Base-by-base conservation (phyloP, 2,888 invertebrate species). In the Sinodicranocentrus sp. region DNA sequence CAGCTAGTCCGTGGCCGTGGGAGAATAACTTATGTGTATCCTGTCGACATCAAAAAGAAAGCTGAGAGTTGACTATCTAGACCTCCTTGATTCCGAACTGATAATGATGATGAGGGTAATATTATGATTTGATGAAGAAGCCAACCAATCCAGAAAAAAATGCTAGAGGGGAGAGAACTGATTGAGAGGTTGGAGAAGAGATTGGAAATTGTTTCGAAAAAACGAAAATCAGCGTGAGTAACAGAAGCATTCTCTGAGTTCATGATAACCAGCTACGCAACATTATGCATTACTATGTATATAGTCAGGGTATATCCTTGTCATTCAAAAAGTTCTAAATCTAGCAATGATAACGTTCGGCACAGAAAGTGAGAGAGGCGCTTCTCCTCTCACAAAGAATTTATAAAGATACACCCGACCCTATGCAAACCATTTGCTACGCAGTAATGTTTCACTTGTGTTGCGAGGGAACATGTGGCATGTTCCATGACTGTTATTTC, bases 1-100 rank as follows among this genome's bases (percentile, higher is more conserved):
- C 63, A 61, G 26, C 61, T 48, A 63, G 75, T 75, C 75, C 75
- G 48, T 63, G 75, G 75, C 75, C 63, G 63, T 63, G 63, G 75
- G 75, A 63, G 63, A 75, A 63, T 75, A 75, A 63, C 54, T 48
- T n/a, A 52, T 61, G 48, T 75, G 43, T 63, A 39, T 75, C 33
- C n/a, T 19, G 63, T 43, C 75, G 75, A 75, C 75, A 75, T 5
- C 19, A 39, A 8, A 19, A 26, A 28, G 23, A 39, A 65, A 39
- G 13, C 13, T n/a, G 13, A n/a, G 23, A 43, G 65, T 43, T 65
- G 65, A 43, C 17, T 39, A 21, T 43, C n/a, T 33, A 33, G 63
- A 63, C 63, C 33, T 33, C 63, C 19, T 28, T 63, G 63, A 63
- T 17, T 33, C 63, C 28, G 43, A 43, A 23, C 65, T 65, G 1